phyloP scores from a whole-genome alignment of 2,797 vertebrate species.

The Columba guinea region DNA sequence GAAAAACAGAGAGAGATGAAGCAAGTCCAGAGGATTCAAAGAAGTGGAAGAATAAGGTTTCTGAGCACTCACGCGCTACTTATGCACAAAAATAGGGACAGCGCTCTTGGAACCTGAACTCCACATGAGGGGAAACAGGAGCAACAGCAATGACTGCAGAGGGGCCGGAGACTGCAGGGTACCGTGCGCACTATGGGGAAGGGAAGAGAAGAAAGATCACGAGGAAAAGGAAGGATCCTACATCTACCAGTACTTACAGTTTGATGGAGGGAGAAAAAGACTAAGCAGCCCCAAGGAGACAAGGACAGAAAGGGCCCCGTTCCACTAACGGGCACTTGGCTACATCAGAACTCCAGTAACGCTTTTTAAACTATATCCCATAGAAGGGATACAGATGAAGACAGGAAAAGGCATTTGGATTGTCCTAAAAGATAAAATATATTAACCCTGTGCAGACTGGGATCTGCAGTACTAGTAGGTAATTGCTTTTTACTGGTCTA shows the following conservation, averaged over 20 bases:
- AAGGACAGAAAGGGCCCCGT: neutral
- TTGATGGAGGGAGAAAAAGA: conserved; percentile 57
- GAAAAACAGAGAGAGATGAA: neutral
- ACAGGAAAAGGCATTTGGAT: neutral
- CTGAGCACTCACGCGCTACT: neutral
- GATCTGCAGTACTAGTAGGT: neutral
- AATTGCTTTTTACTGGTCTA: conserved; percentile 6
- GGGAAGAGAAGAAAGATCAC: neutral
- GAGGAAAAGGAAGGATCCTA: conserved; percentile 6
- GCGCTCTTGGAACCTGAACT: neutral
- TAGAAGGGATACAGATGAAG: neutral
- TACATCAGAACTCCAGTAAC: neutral
- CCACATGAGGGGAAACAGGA: neutral
- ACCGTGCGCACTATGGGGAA: neutral
- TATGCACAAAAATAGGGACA: neutral
- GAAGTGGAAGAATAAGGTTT: neutral
- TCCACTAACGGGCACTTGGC: neutral
- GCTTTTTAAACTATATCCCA: neutral
- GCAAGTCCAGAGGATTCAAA: neutral
- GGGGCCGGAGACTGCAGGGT: neutral
- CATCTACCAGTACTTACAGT: conserved; percentile 62
- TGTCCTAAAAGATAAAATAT: conserved; percentile 4
- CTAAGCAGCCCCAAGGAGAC: neutral
- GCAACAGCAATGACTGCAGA: neutral
- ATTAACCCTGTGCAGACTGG: neutral